A percentile compares a stretch with the other conserved stretches of the same genome.
These are phyloP conservation scores for Sander lucioperca DNA, from an alignment of 2,113 vertebrate species.

Conservation along the genomic window DNA sequence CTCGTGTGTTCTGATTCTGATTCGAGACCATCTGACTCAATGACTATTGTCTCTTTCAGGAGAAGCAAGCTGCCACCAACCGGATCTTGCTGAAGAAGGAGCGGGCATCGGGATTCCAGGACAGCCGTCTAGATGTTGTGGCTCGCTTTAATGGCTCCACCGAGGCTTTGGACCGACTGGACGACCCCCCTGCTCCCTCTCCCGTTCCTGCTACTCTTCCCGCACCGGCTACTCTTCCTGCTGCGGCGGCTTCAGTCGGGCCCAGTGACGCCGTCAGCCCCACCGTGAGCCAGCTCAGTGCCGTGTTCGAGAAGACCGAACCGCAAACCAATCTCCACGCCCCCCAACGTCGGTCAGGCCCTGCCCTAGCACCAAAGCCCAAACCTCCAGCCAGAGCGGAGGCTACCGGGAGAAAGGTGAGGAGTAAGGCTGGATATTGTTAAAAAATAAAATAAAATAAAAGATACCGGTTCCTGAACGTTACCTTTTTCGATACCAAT, in stretches of 20 bases:
- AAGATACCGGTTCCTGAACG: too few relatives aligned
- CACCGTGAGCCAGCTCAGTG: slow-evolving; percentile 96
- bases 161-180: slow-evolving; percentile 93
- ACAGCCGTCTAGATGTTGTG: slow-evolving; percentile 95
- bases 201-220: slow-evolving; percentile 63
- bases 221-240: slow-evolving; percentile 60
- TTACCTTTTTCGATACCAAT: too few relatives aligned
- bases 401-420: slow-evolving; percentile 81
- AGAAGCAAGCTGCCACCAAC: slow-evolving; percentile 93
- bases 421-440: too few relatives aligned
- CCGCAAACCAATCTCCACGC: slow-evolving; percentile 89
- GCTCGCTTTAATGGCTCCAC: slow-evolving; percentile 97
- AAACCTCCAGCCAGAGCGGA: slow-evolving; percentile 77
- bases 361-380: slow-evolving; percentile 73
- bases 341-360: slow-evolving; percentile 79
- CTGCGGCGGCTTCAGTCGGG: slow-evolving; percentile 59
- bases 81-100: slow-evolving; percentile 94
- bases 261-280: slow-evolving; percentile 92
- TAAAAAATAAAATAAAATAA: too few relatives aligned
- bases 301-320: slow-evolving; percentile 93
- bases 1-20: background rate
- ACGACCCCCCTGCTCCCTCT: slow-evolving; percentile 78
- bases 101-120: slow-evolving; percentile 92
- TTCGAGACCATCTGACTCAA: background rate
- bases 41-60: slow-evolving; percentile 60